Base-by-base conservation (phyloP, 2,888 invertebrate genomes). In the Deilephila porcellus region DNA sequence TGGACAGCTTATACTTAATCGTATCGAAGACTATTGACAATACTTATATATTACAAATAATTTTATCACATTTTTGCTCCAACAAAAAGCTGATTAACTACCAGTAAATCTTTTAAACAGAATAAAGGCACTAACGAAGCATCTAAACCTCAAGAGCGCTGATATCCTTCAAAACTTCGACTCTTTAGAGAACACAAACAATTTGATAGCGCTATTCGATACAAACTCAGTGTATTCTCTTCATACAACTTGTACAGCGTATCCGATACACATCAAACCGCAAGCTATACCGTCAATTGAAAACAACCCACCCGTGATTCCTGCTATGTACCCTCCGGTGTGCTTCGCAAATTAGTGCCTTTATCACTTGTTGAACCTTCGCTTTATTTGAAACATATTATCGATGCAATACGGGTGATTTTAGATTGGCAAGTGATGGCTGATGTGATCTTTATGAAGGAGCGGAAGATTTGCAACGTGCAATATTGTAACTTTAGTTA, bases 211-310 rank as follows among this genome's bases (percentile, higher is more conserved):
- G 60, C 29, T 11, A 25, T 32, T 29, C 60, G 60, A 29, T 60
- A 60, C 60, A 56, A 56, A 56, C 56, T 56, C 56, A 56, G 19
- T n/a, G 56, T 56, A 45, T 45, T 56, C 56, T 25, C 45, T n/a
- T 8, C 45, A n/a, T 60, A 63, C 34, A 64, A 64, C 32, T 72
- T n/a, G 63, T 76, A 70, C 83, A 83, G 83, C 82, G 82, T 85
- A 86, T 84, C 78, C 78, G 79, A 83, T 87, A 87, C 83, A 83
- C 82, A 83, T 82, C 85, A 82, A 85, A 87, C 88, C 88, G 79
- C 88, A 84, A 88, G 89, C 88, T 87, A 85, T 82, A 85, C 86
- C 87, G 89, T 87, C 89, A 90, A 90, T 90, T 91, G 88, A 89
- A 91, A 90, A 80, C 87, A 85, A 88, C 86, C 88, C 86, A 84